Evolutionary conservation across 2,888 invertebrate genomes (phyloP).

Genomic region (Erebia aethiops): DNA sequence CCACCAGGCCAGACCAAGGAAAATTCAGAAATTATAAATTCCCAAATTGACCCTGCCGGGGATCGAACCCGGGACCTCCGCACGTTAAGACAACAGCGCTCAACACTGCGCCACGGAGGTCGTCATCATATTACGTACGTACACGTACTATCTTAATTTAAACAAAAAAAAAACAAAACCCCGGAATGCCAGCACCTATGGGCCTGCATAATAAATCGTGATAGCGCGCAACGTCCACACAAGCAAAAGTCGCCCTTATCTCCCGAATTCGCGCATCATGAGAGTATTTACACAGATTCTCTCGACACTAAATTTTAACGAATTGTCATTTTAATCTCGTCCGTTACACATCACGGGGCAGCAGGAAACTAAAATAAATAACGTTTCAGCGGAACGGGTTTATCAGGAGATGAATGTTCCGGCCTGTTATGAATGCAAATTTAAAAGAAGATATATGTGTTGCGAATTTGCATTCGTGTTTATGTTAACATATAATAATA

Average conservation of each 20-base stretch:
- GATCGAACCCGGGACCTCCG: too few relatives aligned
- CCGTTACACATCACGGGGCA: constrained; percentile 38
- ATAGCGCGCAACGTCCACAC: constrained; percentile 53
- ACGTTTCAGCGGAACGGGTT: constrained; percentile 22
- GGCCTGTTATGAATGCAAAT: constrained; percentile 19
- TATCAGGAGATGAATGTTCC: constrained; percentile 23
- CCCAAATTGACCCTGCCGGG: too few relatives aligned
- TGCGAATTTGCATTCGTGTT: not conserved
- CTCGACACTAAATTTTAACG: constrained; percentile 45
- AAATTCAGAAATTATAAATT: too few relatives aligned
- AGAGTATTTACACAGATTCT: constrained; percentile 45
- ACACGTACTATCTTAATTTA: too few relatives aligned
- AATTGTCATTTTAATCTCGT: constrained; percentile 46
- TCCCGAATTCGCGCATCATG: constrained; percentile 50
- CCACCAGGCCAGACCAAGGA: too few relatives aligned
- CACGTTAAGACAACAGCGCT: too few relatives aligned
- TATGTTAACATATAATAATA: not conserved
- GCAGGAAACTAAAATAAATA: constrained; percentile 40
- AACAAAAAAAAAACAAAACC: not conserved
- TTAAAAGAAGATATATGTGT: constrained; percentile 13
- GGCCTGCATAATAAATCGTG: constrained; percentile 57
- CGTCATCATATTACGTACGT: too few relatives aligned
- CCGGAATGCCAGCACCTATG: constrained; percentile 47
- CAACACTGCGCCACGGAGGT: too few relatives aligned
- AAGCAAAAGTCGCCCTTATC: constrained; percentile 58